phyloP scores from a whole-genome alignment of 2,797 vertebrate species.

The Hydrolagus colliei region DNA sequence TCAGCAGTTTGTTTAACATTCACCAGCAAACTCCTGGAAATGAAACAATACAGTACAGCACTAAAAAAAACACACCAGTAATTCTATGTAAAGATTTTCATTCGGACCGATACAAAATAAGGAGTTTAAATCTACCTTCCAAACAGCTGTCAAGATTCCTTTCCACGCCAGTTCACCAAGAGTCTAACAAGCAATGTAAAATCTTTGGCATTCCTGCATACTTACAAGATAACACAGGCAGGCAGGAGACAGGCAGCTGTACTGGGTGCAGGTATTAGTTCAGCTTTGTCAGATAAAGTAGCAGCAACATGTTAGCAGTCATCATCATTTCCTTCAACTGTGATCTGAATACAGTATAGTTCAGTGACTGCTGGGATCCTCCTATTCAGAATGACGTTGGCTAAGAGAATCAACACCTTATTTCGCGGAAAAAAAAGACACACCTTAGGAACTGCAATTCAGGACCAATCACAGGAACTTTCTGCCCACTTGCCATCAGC shows the following conservation, averaged over 20 bases:
- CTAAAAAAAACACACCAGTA: no score
- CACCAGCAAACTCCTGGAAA: not conserved
- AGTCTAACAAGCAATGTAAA: not conserved
- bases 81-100: not conserved
- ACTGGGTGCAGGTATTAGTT: not conserved
- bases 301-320: not conserved
- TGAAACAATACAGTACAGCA: no score
- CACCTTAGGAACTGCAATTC: constrained; percentile 37
- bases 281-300: no score
- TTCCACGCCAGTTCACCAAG: not conserved
- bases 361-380: not conserved
- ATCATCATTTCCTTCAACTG: not conserved
- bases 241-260: not conserved
- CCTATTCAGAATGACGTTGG: not conserved
- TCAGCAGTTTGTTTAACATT: not conserved
- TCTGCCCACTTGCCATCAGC: constrained; percentile 31
- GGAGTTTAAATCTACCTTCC: not conserved
- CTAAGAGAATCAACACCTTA: not conserved
- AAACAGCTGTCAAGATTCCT: not conserved
- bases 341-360: not conserved
- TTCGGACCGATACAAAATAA: not conserved
- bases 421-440: constrained; percentile 33
- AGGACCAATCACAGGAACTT: constrained; percentile 33
- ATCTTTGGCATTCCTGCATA: not conserved
- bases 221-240: not conserved